phyloP scores from a whole-genome alignment of 2,888 invertebrate species.

The Proisotoma minuta region DNA sequence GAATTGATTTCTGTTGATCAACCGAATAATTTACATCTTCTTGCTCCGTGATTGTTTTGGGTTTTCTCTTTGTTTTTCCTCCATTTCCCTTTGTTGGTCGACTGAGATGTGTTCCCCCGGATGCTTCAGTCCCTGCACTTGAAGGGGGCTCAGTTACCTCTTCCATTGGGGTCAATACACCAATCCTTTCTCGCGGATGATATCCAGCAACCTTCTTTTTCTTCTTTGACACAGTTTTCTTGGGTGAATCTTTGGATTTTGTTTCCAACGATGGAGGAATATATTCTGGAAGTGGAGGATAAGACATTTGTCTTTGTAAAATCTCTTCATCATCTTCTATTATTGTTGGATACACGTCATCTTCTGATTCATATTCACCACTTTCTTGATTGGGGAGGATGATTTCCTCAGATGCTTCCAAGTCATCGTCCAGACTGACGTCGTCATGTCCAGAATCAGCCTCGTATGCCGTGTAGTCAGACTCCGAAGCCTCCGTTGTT shows the following conservation, averaged over 20 bases:
- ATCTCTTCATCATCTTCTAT: conserved; percentile 29
- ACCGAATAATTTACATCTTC: background rate
- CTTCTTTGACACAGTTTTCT: background rate
- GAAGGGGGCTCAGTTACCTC: conserved; percentile 37
- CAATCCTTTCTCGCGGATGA: conserved; percentile 30
- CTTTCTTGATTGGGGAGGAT: conserved; percentile 49
- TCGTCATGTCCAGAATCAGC: conserved; percentile 29
- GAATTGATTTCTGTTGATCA: conserved; percentile 24
- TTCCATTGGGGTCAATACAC: conserved; percentile 32
- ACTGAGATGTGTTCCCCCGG: conserved; percentile 14
- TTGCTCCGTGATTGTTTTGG: background rate
- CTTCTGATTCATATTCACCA: conserved; percentile 49
- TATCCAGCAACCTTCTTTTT: background rate
- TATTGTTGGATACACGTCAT: conserved; percentile 29
- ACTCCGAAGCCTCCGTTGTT: conserved; percentile 7
- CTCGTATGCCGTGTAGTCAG: conserved; percentile 19
- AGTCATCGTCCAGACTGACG: conserved; percentile 30
- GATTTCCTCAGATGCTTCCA: conserved; percentile 35
- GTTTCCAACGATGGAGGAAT: conserved; percentile 28
- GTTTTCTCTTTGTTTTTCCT: conserved; percentile 1
- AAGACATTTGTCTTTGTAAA: conserved; percentile 39
- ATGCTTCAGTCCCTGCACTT: conserved; percentile 30
- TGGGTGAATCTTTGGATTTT: too few relatives aligned
- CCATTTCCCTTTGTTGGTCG: conserved; percentile 10
- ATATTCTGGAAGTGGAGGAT: conserved; percentile 44